Base-by-base conservation (phyloP, 2,888 invertebrate genomes). In the Cataglyphis cursor region DNA sequence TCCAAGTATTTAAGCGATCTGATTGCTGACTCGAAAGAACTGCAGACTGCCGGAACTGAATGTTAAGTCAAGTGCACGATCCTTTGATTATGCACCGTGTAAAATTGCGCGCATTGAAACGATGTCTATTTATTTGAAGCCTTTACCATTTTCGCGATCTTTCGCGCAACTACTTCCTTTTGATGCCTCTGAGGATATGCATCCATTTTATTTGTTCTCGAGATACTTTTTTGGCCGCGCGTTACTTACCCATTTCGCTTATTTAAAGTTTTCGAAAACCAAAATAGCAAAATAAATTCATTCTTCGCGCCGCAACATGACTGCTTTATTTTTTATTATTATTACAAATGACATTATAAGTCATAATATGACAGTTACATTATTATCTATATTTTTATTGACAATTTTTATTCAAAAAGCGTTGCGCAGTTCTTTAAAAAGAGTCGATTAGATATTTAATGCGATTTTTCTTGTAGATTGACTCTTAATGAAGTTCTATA, bases 211-310 rank as follows among this genome's bases (percentile, higher is more conserved):
- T 24, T 75, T 6, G 35, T 10, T 48, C 9, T 1, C 8, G 15
- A 2, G 15, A 0, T 15, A 48, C 9, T 75, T 44, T 73, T 74
- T 48, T 4, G n/a, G 31, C 3, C 3, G 12, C 15, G 9, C 62
- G 21, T 59, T 59, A 28, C 6, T 3, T 35, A 44, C 48, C 44
- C 4, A 51, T 51, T 24, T 18, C 62, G 62, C 21, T 62, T 35
- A 35, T 35, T 74, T 62, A 10, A 62, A 62, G 1, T 2, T 1
- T 62, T 12, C 18, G 3, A 62, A 75, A 44, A 24, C 6, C 6
- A 31, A 4, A 21, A 75, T 75, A 51, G 48, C 48, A 62, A 74
- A 74, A 62, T 44, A n/a, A 74, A 62, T 35, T 31, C 15, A 48
- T 21, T 74, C 48, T 35, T 18, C 0, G 1, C 31, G 12, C n/a